phyloP scores from a whole-genome alignment of 1,140 invertebrate genomes.

The Octopus sinensis region DNA sequence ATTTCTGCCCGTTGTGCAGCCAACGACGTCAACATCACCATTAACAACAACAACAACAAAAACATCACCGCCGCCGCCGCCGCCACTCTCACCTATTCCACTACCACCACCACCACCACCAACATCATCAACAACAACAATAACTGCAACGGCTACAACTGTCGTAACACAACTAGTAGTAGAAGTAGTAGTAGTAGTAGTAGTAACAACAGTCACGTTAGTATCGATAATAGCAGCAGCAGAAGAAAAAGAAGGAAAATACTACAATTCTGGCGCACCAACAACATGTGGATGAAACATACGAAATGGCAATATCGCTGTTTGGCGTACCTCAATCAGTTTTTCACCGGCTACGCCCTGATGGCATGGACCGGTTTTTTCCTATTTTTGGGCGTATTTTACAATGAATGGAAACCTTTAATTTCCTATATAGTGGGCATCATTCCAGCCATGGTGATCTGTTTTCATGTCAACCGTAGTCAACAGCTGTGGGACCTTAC shows the following conservation, averaged over 20 bases:
- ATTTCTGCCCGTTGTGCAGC: too few species aligned
- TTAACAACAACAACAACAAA: too few species aligned
- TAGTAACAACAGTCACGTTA: not conserved
- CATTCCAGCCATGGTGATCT: not conserved
- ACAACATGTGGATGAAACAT: constrained; percentile 24
- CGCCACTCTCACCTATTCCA: too few species aligned
- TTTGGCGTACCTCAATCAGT: not conserved
- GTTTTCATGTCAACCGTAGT: not conserved
- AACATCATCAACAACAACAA: not conserved
- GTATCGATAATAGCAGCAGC: constrained; percentile 15
- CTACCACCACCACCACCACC: too few species aligned
- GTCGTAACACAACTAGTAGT: not conserved
- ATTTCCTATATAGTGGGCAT: not conserved
- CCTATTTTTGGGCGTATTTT: not conserved
- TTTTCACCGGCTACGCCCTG: not conserved
- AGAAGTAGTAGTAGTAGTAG: not conserved
- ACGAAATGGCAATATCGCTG: not conserved
- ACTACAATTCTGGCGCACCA: constrained; percentile 25
- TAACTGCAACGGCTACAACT: not conserved
- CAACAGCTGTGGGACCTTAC: not conserved
- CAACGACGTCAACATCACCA: too few species aligned
- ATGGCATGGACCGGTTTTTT: not conserved
- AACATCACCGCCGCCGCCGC: too few species aligned
- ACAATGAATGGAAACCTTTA: not conserved
- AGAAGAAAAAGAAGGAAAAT: constrained; percentile 17